Evolutionary conservation across 2,797 vertebrate genomes (phyloP).

Genomic region (Argentina silus): DNA sequence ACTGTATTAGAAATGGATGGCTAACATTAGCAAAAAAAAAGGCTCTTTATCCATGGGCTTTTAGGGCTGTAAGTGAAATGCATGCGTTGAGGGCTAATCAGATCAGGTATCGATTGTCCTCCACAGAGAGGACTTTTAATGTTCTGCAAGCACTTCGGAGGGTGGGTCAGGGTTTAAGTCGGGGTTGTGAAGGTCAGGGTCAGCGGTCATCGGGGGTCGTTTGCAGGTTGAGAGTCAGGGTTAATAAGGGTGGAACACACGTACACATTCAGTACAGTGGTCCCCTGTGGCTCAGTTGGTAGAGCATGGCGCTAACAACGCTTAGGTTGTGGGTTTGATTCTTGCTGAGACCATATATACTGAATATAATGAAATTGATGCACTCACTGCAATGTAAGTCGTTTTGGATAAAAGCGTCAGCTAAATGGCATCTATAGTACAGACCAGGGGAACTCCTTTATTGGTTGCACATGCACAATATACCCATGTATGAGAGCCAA

Average conservation of each 20-base stretch:
- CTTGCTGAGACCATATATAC: too few relatives aligned
- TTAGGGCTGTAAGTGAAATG: slow-evolving; percentile 56
- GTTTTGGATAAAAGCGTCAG: too few relatives aligned
- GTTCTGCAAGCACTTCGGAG: slow-evolving; percentile 44
- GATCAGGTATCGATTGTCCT: slow-evolving; percentile 64
- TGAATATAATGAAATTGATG: too few relatives aligned
- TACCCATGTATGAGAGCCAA: too few relatives aligned
- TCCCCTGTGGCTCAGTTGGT: too few relatives aligned
- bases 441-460: too few relatives aligned
- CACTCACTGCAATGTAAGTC: too few relatives aligned
- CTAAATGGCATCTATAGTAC: too few relatives aligned
- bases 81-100: slow-evolving; percentile 62
- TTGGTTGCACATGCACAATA: too few relatives aligned
- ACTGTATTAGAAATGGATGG: slow-evolving; percentile 44
- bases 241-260: slow-evolving; percentile 17
- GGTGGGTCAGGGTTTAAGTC: not conserved
- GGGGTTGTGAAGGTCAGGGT: slow-evolving; percentile 38
- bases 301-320: too few relatives aligned
- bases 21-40: slow-evolving; percentile 46
- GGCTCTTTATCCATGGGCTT: slow-evolving; percentile 50
- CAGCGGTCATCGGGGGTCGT: slow-evolving; percentile 42
- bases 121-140: slow-evolving; percentile 50
- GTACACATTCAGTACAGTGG: too few relatives aligned
- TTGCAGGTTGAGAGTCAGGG: slow-evolving; percentile 50
- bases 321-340: too few relatives aligned